Base-by-base conservation (phyloP, 2,888 invertebrate genomes). In the Campoletis raptor region DNA sequence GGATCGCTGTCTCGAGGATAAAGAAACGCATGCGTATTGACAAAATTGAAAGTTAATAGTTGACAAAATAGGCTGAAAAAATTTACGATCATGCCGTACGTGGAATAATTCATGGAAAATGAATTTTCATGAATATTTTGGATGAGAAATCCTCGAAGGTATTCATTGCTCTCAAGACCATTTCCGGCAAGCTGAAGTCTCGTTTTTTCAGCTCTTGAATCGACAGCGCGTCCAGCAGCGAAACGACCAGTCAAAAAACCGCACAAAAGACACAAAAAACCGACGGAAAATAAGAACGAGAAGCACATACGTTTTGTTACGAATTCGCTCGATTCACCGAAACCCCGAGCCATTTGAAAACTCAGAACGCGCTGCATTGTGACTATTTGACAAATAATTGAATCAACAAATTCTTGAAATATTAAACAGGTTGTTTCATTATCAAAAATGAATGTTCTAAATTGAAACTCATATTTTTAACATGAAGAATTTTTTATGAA, bases 191-290 rank as follows among this genome's bases (percentile, higher is more conserved):
- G 81, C 85, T 92, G 89, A 85, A 90, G 72, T 79, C 92, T 87
- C 74, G 87, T 90, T 90, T 91, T 92, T 91, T 93, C 90, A 86
- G 92, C 89, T 5, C 91, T 91, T 45, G 90, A 82, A 42, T 93
- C 91, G 5, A 93, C 79, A 2, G 94, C 93, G 52, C 94, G 91
- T 76, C 95, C 94, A 3, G 94, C 92, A 0, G 94, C 94, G 81
- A 95, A 95, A 54, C 95, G 93, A 8, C 95, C 95, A 64, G 95
- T 89, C 30, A 95, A 89, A 89, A 95, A 95, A 15, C 95, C 95
- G 83, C 94, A 95, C 40, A 95, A 90, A 9, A 95, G 88, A n/a
- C 94, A 92, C 36, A 95, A 92, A 87, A 95, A 95, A 9, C 95
- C 94, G 57, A 94, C 92, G 36, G 94, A 94, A 64, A 95, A 93